Evolutionary conservation across 2,888 invertebrate genomes (phyloP).

Genomic region (Caenorhabditis sp.): DNA sequence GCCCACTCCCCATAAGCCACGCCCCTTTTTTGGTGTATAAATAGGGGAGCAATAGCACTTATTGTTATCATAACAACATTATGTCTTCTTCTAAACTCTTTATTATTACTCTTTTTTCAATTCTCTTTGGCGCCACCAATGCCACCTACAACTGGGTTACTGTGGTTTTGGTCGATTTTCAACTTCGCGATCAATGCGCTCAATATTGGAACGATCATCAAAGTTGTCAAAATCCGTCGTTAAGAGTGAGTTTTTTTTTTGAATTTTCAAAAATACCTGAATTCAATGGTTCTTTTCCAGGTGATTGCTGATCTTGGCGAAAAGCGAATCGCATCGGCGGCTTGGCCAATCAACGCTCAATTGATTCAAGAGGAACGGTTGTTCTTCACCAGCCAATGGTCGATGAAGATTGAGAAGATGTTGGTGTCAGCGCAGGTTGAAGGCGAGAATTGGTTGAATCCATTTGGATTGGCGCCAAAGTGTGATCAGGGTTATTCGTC

Average conservation of each 20-base stretch:
- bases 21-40: not conserved
- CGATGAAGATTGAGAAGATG: conserved; percentile 8
- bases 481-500: conserved; percentile 25
- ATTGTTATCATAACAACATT: conserved; percentile 5
- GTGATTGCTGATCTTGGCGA: not conserved
- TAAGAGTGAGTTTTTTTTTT: conserved; percentile 15
- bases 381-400: conserved; percentile 32
- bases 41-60: not conserved
- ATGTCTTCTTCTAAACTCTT: too few relatives aligned
- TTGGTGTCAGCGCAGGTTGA: conserved; percentile 20
- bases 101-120: not conserved
- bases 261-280: not conserved
- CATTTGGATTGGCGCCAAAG: conserved; percentile 26
- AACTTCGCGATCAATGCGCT: conserved; percentile 25
- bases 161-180: conserved; percentile 22
- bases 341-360: conserved; percentile 13
- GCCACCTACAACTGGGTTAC: conserved; percentile 25
- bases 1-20: not conserved
- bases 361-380: conserved; percentile 6
- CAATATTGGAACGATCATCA: conserved; percentile 23
- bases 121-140: not conserved
- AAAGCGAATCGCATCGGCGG: conserved; percentile 12
- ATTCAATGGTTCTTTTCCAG: not conserved
- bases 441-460: conserved; percentile 26
- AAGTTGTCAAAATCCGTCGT: conserved; percentile 15